Conservation (phyloP, 2,888 invertebrate species). For the Hymenopus coronatus region DNA sequence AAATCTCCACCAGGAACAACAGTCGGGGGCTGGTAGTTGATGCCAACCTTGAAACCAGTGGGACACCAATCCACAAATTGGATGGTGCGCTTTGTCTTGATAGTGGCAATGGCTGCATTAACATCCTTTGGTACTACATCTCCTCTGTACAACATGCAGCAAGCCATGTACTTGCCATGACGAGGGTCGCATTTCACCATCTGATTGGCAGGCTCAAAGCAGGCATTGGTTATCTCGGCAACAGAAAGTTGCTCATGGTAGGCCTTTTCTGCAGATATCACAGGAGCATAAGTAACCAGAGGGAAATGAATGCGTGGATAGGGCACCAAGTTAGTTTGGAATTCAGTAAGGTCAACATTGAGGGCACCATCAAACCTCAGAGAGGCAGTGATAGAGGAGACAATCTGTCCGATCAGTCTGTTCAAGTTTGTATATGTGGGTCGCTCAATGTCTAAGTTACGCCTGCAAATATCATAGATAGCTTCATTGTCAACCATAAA, state of each 20-base stretch:
- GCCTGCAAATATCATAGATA: conserved; percentile 58
- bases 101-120: no score
- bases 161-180: conserved; percentile 47
- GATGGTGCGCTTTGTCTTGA: no score
- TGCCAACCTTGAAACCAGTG: no score
- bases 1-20: conserved; percentile 47
- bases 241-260: conserved; percentile 44
- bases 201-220: conserved; percentile 55
- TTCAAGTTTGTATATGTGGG: conserved; percentile 58
- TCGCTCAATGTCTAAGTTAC: conserved; percentile 53
- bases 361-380: conserved; percentile 52
- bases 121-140: no score
- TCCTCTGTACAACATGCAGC: conserved; percentile 45
- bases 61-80: no score
- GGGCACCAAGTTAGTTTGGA: conserved; percentile 49
- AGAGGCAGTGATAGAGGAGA: conserved; percentile 51
- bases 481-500: conserved; percentile 58
- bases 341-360: conserved; percentile 54
- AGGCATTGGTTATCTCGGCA: conserved; percentile 52
- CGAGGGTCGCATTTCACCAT: no score
- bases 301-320: conserved; percentile 57
- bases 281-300: conserved; percentile 47
- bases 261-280: conserved; percentile 49
- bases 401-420: conserved; percentile 55
- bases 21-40: no score